These are phyloP conservation scores for Cotesia typhae DNA, from an alignment of 1,140 invertebrate genomes.

Conservation along the genomic window DNA sequence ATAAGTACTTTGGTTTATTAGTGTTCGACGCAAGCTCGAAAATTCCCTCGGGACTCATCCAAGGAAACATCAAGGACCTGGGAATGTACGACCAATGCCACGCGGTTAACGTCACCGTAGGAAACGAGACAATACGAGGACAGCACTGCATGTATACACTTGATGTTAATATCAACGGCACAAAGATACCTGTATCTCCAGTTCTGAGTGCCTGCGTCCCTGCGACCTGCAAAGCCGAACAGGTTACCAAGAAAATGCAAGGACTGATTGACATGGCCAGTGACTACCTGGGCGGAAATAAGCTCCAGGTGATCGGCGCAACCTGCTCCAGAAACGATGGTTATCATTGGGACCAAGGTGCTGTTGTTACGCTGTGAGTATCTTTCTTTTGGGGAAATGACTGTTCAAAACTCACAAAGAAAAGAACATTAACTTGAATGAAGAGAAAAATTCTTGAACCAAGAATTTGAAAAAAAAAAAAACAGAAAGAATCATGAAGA, in stretches of 20 bases:
- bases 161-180: background rate
- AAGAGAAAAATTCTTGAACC: no score
- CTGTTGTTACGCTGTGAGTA: background rate
- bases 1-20: slow-evolving; percentile 25
- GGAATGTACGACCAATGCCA: slow-evolving; percentile 57
- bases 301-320: background rate
- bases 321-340: background rate
- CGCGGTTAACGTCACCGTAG: slow-evolving; percentile 26
- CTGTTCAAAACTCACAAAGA: no score
- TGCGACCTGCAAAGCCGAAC: background rate
- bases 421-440: no score
- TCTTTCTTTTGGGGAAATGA: no score
- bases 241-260: background rate
- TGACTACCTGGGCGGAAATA: no score
- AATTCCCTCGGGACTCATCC: slow-evolving; percentile 51
- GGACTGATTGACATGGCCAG: no score
- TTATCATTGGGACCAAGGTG: background rate
- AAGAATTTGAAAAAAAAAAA: no score
- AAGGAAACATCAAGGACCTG: slow-evolving; percentile 50
- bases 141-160: slow-evolving; percentile 16
- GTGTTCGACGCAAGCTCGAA: slow-evolving; percentile 58
- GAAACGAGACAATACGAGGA: slow-evolving; percentile 5
- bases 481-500: no score
- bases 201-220: slow-evolving; percentile 4
- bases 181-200: background rate